Base-by-base conservation (phyloP, 2,113 vertebrate species). In the Notarius quadriscutis region DNA sequence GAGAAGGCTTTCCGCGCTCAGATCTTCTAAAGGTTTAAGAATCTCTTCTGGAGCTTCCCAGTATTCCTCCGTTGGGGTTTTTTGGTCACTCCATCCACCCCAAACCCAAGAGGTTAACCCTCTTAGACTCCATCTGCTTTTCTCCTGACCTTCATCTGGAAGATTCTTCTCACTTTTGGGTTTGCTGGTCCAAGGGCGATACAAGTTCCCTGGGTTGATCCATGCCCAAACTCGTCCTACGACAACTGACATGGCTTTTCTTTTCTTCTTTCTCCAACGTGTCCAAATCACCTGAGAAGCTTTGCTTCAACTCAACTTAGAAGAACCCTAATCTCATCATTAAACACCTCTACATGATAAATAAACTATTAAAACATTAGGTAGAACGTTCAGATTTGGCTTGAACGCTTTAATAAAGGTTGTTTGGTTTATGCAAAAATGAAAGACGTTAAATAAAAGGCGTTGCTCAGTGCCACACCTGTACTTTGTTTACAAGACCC, bases 31-130 rank as follows among this genome's bases (percentile, higher is more conserved):
- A 0, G 92, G 87, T 41, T 92, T 92, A 11, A 93, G 15, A 67
- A 90, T 93, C 71, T 95, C 93, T 81, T 94, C 88, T 50, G 85
- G 91, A 0, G 94, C 94, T 79, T 95, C 95, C 94, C 95, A 95
- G 89, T 69, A 95, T 87, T 95, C 93, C 50, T 95, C 95, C 3
- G 25, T 83, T 0, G 85, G 51, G 34, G 81, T 75, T 17, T 85
- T 83, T 55, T 90, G 89, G 78, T 94, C 92, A 58, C 50, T 92
- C 91, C 88, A 84, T 0, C 91, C 88, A 12, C 89, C 90, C 94
- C 93, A 95, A 65, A 95, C 81, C 95, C 93, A 95, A 8, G 92
- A 89, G 0, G 86, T 87, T 84, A 94, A 90, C 3, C 91, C 91
- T 50, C 74, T 84, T 30, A 84, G 20, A 22, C 84, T 85, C 91